Conservation (phyloP, 2,888 invertebrate genomes). For the Pandemis cinnamomeana region DNA sequence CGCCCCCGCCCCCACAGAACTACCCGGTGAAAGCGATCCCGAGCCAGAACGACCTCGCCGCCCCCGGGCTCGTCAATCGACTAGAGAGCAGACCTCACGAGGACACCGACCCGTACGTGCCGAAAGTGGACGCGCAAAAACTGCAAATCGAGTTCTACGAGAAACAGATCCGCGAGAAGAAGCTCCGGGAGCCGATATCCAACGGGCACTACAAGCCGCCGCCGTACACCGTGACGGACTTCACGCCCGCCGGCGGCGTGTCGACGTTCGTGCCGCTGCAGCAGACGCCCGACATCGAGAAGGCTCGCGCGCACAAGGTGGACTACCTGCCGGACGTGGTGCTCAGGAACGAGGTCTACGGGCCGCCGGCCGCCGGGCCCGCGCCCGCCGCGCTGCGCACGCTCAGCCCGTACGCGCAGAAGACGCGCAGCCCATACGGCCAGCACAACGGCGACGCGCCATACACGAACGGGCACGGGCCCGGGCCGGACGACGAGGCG, state of each 20-base stretch:
- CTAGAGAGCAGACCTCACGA: conserved; percentile 56
- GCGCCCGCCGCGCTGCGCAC: conserved; percentile 49
- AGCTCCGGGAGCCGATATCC: conserved; percentile 56
- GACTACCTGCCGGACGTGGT: conserved; percentile 80
- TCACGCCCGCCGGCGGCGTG: conserved; percentile 70
- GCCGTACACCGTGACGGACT: conserved; percentile 79
- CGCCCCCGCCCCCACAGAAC: conserved; percentile 55
- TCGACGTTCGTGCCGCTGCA: conserved; percentile 80
- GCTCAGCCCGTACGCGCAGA: too few species aligned
- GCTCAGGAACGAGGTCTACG: conserved; percentile 63
- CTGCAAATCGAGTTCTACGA: conserved; percentile 82
- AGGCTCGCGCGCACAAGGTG: conserved; percentile 76
- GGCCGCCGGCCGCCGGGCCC: conserved; percentile 49
- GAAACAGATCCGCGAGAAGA: conserved; percentile 75
- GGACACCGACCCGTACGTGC: conserved; percentile 49
- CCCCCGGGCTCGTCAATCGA: conserved; percentile 74
- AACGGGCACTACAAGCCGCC: conserved; percentile 58
- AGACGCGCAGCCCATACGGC: conserved; percentile 48
- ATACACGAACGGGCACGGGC: conserved; percentile 45
- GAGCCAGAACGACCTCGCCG: conserved; percentile 71
- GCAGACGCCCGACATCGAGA: conserved; percentile 80
- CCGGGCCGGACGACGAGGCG: conserved; percentile 67
- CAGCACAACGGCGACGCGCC: conserved; percentile 56
- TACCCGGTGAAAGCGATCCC: conserved; percentile 71
- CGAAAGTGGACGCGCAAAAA: conserved; percentile 71